These are phyloP conservation scores for Ophioderma brevispina DNA, from an alignment of 35 echinoderm and acorn worm genomes.

Conservation along the genomic window DNA sequence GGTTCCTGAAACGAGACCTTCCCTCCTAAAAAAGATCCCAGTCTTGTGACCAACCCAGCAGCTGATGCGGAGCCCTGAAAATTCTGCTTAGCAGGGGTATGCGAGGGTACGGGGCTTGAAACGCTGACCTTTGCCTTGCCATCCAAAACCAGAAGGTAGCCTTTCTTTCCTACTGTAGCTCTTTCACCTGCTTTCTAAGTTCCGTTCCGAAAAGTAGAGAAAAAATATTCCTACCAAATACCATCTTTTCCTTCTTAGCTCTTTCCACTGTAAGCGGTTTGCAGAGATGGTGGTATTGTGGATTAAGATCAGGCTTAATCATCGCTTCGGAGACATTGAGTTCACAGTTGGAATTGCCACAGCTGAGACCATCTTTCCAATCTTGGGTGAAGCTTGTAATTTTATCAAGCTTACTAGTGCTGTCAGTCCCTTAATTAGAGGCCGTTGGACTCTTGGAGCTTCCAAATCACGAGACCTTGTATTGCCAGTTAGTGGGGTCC, in stretches of 20 bases:
- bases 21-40: not conserved
- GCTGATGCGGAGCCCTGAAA: not conserved
- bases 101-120: not conserved
- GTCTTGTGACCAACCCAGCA: not conserved
- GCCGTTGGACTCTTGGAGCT: slow-evolving; percentile 28
- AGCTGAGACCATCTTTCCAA: slow-evolving; percentile 22
- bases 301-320: slow-evolving; percentile 47
- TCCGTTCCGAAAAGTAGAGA: slow-evolving; percentile 45
- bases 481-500: slow-evolving; percentile 25
- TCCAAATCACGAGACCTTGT: slow-evolving; percentile 35
- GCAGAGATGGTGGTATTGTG: slow-evolving; percentile 18
- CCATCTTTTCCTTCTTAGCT: not conserved
- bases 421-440: slow-evolving; percentile 47
- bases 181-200: slow-evolving; percentile 61
- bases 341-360: slow-evolving; percentile 44
- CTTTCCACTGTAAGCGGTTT: slow-evolving; percentile 1
- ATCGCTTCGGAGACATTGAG: slow-evolving; percentile 31
- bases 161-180: slow-evolving; percentile 58
- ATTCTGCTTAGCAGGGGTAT: too few relatives aligned
- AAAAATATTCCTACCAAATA: too few relatives aligned
- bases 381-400: not conserved
- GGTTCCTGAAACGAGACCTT: too few relatives aligned
- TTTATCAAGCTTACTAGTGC: not conserved
- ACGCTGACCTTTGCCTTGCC: not conserved
- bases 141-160: not conserved